A percentile compares a stretch with the other conserved stretches of the same genome.
Evolutionary conservation across 2,797 vertebrate genomes (phyloP).

Genomic region (Neosilurus hyrtlii): DNA sequence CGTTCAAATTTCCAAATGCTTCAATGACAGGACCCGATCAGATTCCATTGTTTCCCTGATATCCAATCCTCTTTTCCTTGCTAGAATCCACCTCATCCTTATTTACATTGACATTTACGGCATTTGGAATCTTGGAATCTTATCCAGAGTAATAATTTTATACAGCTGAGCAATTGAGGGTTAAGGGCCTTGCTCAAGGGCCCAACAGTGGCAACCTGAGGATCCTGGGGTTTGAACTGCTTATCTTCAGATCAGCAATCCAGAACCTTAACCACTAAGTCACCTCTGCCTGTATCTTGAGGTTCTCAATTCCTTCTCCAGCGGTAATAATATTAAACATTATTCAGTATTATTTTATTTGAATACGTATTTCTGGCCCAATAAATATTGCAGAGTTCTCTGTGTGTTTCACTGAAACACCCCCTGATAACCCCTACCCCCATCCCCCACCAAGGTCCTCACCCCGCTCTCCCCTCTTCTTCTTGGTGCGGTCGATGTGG

Average conservation of each 20-base stretch:
- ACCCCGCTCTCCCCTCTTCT: conserved; percentile 96
- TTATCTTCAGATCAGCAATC: no score
- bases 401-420: neutral
- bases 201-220: no score
- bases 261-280: no score
- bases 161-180: no score
- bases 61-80: neutral
- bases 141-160: no score
- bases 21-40: neutral
- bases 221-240: no score
- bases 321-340: neutral
- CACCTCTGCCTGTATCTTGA: neutral
- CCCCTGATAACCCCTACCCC: no score
- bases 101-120: no score
- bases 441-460: conserved; percentile 55
- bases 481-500: conserved; percentile 96
- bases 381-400: neutral
- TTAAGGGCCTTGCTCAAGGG: no score
- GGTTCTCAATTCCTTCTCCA: neutral
- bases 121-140: no score
- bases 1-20: neutral
- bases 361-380: neutral
- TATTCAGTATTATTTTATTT: neutral
- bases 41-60: neutral
- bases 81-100: neutral